phyloP scores from a whole-genome alignment of 2,113 vertebrate species.

The Calidris pygmaea region DNA sequence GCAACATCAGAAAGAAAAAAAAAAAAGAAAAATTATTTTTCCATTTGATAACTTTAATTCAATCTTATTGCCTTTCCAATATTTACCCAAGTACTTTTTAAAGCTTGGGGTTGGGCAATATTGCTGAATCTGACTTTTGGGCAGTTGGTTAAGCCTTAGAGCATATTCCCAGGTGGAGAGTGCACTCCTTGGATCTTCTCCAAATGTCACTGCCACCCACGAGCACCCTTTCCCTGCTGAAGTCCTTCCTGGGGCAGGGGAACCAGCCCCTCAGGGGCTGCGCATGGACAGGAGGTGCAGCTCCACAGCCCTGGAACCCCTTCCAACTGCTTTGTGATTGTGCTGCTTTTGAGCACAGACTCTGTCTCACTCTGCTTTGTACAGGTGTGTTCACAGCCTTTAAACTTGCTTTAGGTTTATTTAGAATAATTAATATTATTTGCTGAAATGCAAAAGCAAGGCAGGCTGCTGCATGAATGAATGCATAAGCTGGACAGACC shows the following conservation, averaged over 20 bases:
- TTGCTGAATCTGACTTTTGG: not conserved
- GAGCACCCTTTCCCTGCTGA: rapidly evolving
- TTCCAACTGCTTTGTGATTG: rapidly evolving
- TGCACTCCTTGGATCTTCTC: not conserved
- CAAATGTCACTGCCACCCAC: rapidly evolving
- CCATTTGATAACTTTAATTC: not conserved
- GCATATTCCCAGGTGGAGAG: not conserved
- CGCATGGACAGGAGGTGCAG: not conserved
- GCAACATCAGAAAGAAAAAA: not conserved
- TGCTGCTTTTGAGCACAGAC: not conserved
- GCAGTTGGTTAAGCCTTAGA: not conserved
- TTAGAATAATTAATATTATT: no score
- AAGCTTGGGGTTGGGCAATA: not conserved
- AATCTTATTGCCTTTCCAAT: not conserved
- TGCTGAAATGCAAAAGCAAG: not conserved
- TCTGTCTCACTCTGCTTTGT: not conserved
- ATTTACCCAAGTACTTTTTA: not conserved
- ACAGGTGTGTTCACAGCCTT: not conserved
- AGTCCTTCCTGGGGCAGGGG: not conserved
- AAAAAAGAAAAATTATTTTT: not conserved
- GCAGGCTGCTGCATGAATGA: not conserved
- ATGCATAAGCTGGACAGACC: not conserved
- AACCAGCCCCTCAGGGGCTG: not conserved
- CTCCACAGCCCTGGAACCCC: not conserved
- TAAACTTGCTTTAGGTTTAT: not conserved